Evolutionary conservation across 2,113 vertebrate genomes (phyloP), one percentile per base, ranked within the genome.

Genomic region (Puma concolor): DNA sequence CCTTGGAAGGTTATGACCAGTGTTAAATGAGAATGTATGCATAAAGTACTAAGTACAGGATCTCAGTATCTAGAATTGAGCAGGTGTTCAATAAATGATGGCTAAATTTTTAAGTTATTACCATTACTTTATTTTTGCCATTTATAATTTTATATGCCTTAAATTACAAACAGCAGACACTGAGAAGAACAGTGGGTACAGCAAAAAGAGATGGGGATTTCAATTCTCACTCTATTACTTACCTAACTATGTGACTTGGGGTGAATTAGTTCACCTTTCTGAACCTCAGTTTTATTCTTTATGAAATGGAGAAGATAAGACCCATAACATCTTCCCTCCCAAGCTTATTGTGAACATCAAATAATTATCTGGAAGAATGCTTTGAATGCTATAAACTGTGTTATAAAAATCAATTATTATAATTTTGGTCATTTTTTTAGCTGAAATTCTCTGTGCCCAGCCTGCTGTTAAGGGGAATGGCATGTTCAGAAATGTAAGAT

Each of bases 91-190:
- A 33, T 79, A 41, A 88, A 86, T 57, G 44, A 33, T 76, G 88
- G 69, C 38, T 67, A 86, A 52, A 27, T 16, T 36, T 97, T 67
- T 87, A 38, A 33, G 7, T 79, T 84, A n/a, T 94, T 71, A 85
- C 10, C 29, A 48, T 31, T 60, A 80, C 33, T 19, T 23, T 57
- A 48, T 80, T 85, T 23, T 74, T 86, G 86, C 44, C 2, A 83
- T 92, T 97, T 94, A 31, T 71, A 80, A 86, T 57, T 89, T 89
- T 80, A 29, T 69, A 57, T 84, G 93, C 57, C 44, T 72, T 33
- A 12, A 91, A 31, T 93, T 79, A 92, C 36, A 93, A 91, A 80
- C 23, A 82, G 10, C 66, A 79, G 54, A n/a, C 60, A 79, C 19
- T n/a, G 13, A 21, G 31, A 50, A 81, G 69, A 92, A 15, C 4